Evolutionary conservation across 2,888 invertebrate species (phyloP), one percentile per base, ranked within the genome.

Genomic region (Altica lythri): DNA sequence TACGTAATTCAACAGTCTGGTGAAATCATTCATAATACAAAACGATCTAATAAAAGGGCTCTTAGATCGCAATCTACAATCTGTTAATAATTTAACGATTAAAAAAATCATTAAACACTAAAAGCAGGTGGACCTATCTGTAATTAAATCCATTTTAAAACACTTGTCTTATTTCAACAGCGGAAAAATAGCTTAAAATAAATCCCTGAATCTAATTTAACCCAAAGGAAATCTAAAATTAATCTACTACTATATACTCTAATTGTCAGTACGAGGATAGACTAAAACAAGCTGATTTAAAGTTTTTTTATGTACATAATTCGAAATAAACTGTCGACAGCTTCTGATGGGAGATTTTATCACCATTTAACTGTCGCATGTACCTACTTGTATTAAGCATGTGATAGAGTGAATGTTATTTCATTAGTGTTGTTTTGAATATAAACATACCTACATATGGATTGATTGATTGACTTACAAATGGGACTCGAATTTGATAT

Each of bases 321-420:
- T 35, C 40, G 40, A 22, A 40, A 19, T 40, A 22, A 40, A 25
- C 40, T 49, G 54, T 49, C 48, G 49, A 44, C 45, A 38, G 34
- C 44, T 27, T 34, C 44, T 38, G 40, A 19, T 19, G 19, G 51
- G 43, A 37, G 52, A 52, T 52, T 27, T 45, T 52, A 52, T 52
- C 52, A 14, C 25, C n/a, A 10, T 22, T 22, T 12, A 14, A 17
- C 22, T 40, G 40, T 40, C 40, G 12, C 40, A 12, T 22, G 40
- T 13, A n/a, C 13, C 17, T 40, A 40, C 40, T 40, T 22, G 22
- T 19, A 34, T 34, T 14, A 34, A 30, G 35, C 17, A 38, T 40
- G 10, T 34, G 16, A 30, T 30, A 34, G 2, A 14, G 9, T 14
- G 16, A 27, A 5, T 16, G 12, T 30, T 16, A 16, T 34, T 14